Evolutionary conservation across 2,797 vertebrate genomes (phyloP), one percentile per base, ranked within the genome.

Genomic region (Craterocephalus amniculus): DNA sequence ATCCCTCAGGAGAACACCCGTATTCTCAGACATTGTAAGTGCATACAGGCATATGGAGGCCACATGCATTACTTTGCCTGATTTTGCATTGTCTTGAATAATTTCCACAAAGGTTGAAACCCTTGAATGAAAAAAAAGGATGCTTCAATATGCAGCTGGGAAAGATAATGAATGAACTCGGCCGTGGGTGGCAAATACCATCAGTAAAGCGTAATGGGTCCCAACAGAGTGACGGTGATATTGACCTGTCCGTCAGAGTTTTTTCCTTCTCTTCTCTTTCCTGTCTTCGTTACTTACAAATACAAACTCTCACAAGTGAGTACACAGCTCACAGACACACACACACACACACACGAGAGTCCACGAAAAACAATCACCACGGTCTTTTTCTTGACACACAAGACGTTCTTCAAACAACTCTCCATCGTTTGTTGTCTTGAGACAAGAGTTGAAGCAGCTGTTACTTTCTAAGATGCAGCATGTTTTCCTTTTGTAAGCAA

Each of bases 131-230:
- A 83, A 72, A 40, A 89, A 92, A 89, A 90, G 76, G 87, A 92
- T 90, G 81, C 74, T 75, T 92, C 75, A 45, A 62, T 78, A 57
- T 66, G 0, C 85, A 91, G 81, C 89, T 78, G 80, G 62, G 83
- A 93, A 90, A 85, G 87, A 90, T 91, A 92, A 93, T 92, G 88
- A 94, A 93, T 94, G 91, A 92, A 92, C 81, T 89, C 76, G 89
- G 88, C 85, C 80, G 89, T 85, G 90, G 85, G 89, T 90, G 87
- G 89, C 81, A 84, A 85, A 91, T 90, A 91, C 89, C 83, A 91
- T 93, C 89, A 89, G 77, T 87, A 89, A 91, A 93, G 76, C 72
- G 58, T 86, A 92, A 94, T 87, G 89, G 87, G 86, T 90, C 88
- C 83, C 88, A 83, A 79, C 89, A 89, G 93, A 89, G 79, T 70